Evolutionary conservation across 1,140 invertebrate genomes (phyloP).

Genomic region (Achroia grisella): DNA sequence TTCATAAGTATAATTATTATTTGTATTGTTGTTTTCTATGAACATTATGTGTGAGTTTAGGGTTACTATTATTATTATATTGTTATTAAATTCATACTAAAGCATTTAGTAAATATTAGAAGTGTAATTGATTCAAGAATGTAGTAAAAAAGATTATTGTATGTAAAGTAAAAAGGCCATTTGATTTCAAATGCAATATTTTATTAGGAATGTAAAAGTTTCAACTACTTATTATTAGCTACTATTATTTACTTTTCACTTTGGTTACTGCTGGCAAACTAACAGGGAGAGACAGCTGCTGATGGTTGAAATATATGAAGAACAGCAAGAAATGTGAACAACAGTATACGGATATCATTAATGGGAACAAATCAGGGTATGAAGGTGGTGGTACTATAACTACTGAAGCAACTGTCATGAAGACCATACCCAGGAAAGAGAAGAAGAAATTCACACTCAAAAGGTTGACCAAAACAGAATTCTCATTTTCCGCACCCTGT

Average conservation of each 20-base stretch:
- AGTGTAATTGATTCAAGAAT: no score
- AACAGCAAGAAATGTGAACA: constrained; percentile 90
- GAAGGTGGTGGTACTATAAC: constrained; percentile 79
- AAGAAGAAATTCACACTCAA: constrained; percentile 62
- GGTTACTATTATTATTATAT: no score
- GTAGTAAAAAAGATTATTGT: no score
- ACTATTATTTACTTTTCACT: constrained; percentile 31
- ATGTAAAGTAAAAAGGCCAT: no score
- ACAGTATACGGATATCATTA: constrained; percentile 87
- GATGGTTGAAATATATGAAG: constrained; percentile 86
- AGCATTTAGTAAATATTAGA: no score
- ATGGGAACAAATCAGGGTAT: constrained; percentile 90
- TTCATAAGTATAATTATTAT: no score
- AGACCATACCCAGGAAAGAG: constrained; percentile 77
- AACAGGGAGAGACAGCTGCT: constrained; percentile 77
- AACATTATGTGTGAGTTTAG: no score
- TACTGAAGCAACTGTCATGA: constrained; percentile 75
- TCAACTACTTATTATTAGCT: background rate
- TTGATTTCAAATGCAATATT: background rate
- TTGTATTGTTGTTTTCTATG: no score
- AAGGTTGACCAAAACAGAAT: constrained; percentile 42
- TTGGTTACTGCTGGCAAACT: constrained; percentile 28
- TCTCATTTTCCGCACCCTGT: constrained; percentile 26
- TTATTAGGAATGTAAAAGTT: constrained; percentile 27
- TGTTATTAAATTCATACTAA: no score